A percentile compares a stretch with the other conserved stretches of the same genome.
Conservation (phyloP, 2,113 vertebrate genomes). For the Platichthys flesus region DNA sequence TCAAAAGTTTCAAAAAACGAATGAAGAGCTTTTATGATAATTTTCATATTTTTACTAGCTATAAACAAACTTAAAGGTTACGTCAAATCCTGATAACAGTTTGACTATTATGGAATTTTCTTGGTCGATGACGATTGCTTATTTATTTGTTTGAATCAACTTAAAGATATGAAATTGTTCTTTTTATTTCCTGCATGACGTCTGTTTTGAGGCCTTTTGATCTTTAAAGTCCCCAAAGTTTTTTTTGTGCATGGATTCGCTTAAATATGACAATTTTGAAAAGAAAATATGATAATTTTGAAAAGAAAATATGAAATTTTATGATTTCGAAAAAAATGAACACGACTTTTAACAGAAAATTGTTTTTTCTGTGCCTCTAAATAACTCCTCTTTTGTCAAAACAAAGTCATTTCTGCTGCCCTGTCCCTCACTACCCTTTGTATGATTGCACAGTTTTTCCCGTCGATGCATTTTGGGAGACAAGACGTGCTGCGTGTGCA, state of each 20-base stretch:
- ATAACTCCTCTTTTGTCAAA: background rate
- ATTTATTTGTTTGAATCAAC: slow-evolving; percentile 36
- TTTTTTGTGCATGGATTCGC: slow-evolving; percentile 63
- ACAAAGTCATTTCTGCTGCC: slow-evolving; percentile 9
- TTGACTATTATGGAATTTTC: background rate
- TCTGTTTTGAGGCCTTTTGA: slow-evolving; percentile 45
- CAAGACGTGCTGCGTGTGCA: background rate
- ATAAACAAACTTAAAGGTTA: background rate
- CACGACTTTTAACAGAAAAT: slow-evolving; percentile 1
- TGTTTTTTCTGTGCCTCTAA: background rate
- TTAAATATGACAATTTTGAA: background rate
- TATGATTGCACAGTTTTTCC: slow-evolving; percentile 39
- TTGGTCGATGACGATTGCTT: slow-evolving; percentile 39
- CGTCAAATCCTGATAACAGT: background rate
- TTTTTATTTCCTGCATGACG: slow-evolving; percentile 63
- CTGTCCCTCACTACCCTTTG: slow-evolving; percentile 23
- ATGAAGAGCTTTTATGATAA: slow-evolving; percentile 8
- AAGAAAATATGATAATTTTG: background rate
- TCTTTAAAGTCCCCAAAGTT: slow-evolving; percentile 27
- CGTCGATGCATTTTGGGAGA: slow-evolving; percentile 28
- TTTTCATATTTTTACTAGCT: slow-evolving; percentile 28
- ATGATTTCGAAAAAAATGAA: slow-evolving; percentile 3
- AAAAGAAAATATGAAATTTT: background rate
- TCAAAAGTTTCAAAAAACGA: slow-evolving; percentile 30
- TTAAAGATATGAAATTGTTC: slow-evolving; percentile 27